phyloP scores from a whole-genome alignment of 2,888 invertebrate genomes.

The Xanthorhoe designata region DNA sequence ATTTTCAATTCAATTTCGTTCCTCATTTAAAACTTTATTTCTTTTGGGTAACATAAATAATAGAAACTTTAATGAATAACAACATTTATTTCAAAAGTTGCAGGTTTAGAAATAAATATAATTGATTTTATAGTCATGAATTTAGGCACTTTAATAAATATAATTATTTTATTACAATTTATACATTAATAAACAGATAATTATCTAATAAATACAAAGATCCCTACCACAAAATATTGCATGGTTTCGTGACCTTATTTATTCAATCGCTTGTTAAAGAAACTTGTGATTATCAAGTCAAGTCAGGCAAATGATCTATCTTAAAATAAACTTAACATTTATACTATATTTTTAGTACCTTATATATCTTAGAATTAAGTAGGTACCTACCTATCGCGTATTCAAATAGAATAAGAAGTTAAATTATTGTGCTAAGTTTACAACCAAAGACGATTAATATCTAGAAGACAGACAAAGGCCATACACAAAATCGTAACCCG shows the following conservation, averaged over 20 bases:
- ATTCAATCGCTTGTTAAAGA: neutral
- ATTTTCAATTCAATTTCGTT: no score
- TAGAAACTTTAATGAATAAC: neutral
- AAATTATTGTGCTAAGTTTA: constrained; percentile 4
- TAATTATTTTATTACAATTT: no score
- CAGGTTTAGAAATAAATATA: neutral
- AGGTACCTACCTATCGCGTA: constrained; percentile 2
- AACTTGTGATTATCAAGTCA: no score
- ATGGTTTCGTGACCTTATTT: neutral
- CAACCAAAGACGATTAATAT: no score
- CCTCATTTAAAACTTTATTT: no score
- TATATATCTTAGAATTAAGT: neutral
- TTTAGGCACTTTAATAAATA: no score
- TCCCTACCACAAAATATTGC: neutral
- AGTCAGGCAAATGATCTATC: neutral
- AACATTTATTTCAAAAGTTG: constrained; percentile 33
- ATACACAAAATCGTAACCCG: no score
- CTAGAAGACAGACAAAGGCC: no score
- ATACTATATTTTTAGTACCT: neutral
- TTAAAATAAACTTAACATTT: neutral
- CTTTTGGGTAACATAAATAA: neutral
- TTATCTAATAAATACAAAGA: neutral
- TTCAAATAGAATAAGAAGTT: constrained; percentile 6
- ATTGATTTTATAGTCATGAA: no score
- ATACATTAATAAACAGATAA: no score